phyloP scores from a whole-genome alignment of 2,113 vertebrate species.

The Corythaixoides concolor region DNA sequence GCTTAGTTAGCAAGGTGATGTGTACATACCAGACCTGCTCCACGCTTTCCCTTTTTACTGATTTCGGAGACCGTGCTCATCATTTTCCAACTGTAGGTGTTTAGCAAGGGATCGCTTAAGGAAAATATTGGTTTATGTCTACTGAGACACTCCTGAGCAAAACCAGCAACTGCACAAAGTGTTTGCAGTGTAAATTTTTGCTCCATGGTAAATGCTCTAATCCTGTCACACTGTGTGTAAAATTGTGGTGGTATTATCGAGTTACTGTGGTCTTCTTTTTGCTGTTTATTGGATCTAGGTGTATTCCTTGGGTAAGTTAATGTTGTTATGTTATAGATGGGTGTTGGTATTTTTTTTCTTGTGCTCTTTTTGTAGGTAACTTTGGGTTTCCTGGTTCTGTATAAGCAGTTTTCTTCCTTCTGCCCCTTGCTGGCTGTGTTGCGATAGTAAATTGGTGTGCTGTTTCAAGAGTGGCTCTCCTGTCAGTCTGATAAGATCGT shows the following conservation, averaged over 20 bases:
- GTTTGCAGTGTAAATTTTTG: neutral
- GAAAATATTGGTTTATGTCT: neutral
- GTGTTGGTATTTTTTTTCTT: neutral
- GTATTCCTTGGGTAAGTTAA: neutral
- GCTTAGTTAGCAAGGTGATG: neutral
- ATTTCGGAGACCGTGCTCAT: neutral
- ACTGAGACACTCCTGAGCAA: neutral
- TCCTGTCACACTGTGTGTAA: neutral
- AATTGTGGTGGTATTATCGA: neutral
- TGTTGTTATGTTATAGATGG: neutral
- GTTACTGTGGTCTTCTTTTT: neutral
- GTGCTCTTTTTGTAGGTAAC: neutral
- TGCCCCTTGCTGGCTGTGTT: neutral
- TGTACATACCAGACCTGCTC: neutral
- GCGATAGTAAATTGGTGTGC: neutral
- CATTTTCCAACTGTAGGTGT: neutral
- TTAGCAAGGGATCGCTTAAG: slow-evolving; percentile 25
- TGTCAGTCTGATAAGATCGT: slow-evolving; percentile 18
- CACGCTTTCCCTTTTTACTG: neutral
- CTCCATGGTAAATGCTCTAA: neutral
- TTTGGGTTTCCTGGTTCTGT: neutral
- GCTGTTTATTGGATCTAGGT: neutral
- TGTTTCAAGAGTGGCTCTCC: slow-evolving; percentile 25
- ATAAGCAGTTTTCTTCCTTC: neutral
- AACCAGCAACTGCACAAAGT: neutral